A percentile compares a stretch with the other conserved stretches of the same genome.
These are phyloP conservation scores for Eudemis profundana DNA, from an alignment of 2,888 invertebrate species.

Conservation along the genomic window DNA sequence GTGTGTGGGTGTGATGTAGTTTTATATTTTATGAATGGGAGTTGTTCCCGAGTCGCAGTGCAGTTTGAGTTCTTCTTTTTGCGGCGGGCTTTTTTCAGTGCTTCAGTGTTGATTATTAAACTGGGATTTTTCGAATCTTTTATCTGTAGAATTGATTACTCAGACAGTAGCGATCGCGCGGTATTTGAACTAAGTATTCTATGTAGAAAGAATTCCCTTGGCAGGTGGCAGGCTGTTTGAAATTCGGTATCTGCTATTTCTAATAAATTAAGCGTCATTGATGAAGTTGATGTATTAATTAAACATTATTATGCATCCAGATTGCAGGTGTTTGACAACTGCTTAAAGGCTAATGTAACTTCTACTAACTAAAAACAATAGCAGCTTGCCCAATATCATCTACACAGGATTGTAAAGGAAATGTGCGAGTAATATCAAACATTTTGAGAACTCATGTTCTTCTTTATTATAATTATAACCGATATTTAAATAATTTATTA, in stretches of 20 bases:
- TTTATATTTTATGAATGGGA: slow-evolving; percentile 72
- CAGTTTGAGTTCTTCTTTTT: slow-evolving; percentile 33
- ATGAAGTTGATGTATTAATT: no score
- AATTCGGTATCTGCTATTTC: no score
- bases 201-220: not conserved
- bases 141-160: slow-evolving; percentile 26
- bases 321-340: no score
- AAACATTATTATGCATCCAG: no score
- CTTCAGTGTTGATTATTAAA: slow-evolving; percentile 36
- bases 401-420: no score
- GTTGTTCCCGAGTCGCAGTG: slow-evolving; percentile 59
- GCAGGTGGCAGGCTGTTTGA: not conserved
- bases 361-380: no score
- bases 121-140: slow-evolving; percentile 31
- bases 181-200: not conserved
- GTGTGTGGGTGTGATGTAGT: slow-evolving; percentile 51
- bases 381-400: no score
- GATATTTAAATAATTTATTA: not conserved
- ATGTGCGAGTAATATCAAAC: no score
- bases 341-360: no score
- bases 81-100: slow-evolving; percentile 26
- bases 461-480: not conserved
- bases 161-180: slow-evolving; percentile 11
- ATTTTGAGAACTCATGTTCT: no score
- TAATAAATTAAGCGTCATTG: no score